These are phyloP conservation scores for Harpalus rufipes DNA, from an alignment of 2,888 invertebrate species.

Conservation along the genomic window DNA sequence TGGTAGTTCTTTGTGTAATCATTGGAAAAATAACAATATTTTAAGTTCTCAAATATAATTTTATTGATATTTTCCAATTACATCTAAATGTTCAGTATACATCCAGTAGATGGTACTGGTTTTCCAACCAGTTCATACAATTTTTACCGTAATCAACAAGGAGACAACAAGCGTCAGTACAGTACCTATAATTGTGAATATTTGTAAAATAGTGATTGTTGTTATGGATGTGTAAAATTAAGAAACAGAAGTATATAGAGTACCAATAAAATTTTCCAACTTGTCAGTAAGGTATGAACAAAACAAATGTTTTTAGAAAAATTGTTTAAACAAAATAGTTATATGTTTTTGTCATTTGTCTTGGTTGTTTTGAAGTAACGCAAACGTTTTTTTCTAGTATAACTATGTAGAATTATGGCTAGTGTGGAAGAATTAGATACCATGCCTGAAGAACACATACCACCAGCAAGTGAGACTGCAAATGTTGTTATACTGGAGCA, in stretches of 20 bases:
- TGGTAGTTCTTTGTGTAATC: not conserved
- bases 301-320: slow-evolving; percentile 54
- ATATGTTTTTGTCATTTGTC: slow-evolving; percentile 62
- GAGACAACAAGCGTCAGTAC: slow-evolving; percentile 63
- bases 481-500: slow-evolving; percentile 57
- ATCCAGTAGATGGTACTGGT: slow-evolving; percentile 60
- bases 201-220: slow-evolving; percentile 24
- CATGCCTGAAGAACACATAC: slow-evolving; percentile 22
- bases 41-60: not conserved
- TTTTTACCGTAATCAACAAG: slow-evolving; percentile 62
- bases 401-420: slow-evolving; percentile 58
- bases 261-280: not conserved
- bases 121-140: slow-evolving; percentile 40
- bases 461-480: slow-evolving; percentile 35
- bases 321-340: slow-evolving; percentile 45
- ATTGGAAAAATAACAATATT: not conserved
- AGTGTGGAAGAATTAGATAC: slow-evolving; percentile 43
- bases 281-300: slow-evolving; percentile 49
- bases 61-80: slow-evolving; percentile 40
- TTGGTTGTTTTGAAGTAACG: slow-evolving; percentile 27
- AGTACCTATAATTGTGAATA: slow-evolving; percentile 21
- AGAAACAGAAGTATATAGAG: not conserved
- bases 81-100: slow-evolving; percentile 14
- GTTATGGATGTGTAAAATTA: not conserved
- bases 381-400: slow-evolving; percentile 51